These are phyloP conservation scores for Trematomus loennbergii DNA, from an alignment of 2,113 vertebrate genomes.

Conservation along the genomic window DNA sequence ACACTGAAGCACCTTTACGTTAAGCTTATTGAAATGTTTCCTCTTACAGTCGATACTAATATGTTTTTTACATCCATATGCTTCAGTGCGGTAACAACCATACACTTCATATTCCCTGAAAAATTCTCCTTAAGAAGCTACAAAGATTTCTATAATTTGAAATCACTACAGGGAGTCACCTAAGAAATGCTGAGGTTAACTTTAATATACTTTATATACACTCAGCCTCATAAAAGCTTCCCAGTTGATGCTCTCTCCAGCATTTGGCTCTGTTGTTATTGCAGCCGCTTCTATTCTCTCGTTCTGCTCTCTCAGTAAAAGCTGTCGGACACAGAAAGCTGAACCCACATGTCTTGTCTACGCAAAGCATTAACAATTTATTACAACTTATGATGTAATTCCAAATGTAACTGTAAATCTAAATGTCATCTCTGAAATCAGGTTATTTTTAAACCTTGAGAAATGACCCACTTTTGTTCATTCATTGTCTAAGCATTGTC, in stretches of 20 bases:
- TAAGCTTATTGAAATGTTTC: not conserved
- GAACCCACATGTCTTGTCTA: constrained; percentile 11
- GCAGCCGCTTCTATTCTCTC: constrained; percentile 3
- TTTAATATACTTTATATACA: constrained; percentile 36
- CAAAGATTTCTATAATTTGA: constrained; percentile 30
- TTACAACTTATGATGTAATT: constrained; percentile 36
- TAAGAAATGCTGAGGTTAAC: constrained; percentile 34
- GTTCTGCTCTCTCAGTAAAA: constrained; percentile 31
- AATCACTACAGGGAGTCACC: constrained; percentile 31
- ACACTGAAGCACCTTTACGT: not conserved
- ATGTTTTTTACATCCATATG: not conserved
- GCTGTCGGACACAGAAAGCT: not conserved
- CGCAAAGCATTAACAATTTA: constrained; percentile 33
- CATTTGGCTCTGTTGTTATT: constrained; percentile 9
- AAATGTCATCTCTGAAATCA: constrained; percentile 42
- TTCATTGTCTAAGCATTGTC: constrained; percentile 11
- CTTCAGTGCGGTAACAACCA: not conserved
- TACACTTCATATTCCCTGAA: not conserved
- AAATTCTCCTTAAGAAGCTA: constrained; percentile 1
- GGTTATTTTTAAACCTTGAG: constrained; percentile 57
- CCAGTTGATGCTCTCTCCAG: constrained; percentile 29
- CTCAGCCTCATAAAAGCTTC: constrained; percentile 39
- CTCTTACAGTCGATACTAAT: not conserved
- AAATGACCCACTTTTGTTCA: constrained; percentile 37
- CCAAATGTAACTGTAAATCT: constrained; percentile 39